Conservation (phyloP, 1,140 invertebrate genomes). For the Tetragonula clypearis region DNA sequence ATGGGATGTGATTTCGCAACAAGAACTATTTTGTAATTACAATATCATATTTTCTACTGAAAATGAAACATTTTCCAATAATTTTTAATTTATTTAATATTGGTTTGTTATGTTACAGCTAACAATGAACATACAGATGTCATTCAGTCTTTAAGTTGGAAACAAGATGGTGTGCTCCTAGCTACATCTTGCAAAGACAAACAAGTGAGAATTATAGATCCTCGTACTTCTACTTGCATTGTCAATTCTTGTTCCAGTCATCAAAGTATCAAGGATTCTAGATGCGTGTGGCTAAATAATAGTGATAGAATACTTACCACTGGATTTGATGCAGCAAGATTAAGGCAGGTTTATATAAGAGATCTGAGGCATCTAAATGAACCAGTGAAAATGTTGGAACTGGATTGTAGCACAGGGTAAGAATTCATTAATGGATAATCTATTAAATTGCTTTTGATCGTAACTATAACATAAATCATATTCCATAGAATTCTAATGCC, state of each 20-base stretch:
- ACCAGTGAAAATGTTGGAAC: constrained; percentile 89
- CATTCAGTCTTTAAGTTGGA: constrained; percentile 93
- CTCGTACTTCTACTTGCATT: constrained; percentile 85
- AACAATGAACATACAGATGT: constrained; percentile 91
- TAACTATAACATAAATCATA: constrained; percentile 26
- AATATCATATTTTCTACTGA: constrained; percentile 10
- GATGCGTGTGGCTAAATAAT: constrained; percentile 94
- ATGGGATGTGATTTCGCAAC: constrained; percentile 92
- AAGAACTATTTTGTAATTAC: constrained; percentile 89
- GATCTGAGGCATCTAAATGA: constrained; percentile 91
- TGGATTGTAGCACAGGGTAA: constrained; percentile 95
- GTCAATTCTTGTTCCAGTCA: constrained; percentile 88
- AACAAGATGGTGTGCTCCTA: constrained; percentile 89
- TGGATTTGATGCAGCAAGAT: constrained; percentile 88
- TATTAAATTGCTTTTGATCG: background rate
- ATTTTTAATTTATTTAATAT: constrained; percentile 20
- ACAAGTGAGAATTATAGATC: constrained; percentile 91
- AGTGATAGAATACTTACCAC: constrained; percentile 92
- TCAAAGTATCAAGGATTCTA: constrained; percentile 94
- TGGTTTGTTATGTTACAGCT: constrained; percentile 79
- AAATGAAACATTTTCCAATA: background rate
- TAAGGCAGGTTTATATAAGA: constrained; percentile 93
- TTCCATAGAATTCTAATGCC: constrained; percentile 90
- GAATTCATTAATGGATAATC: constrained; percentile 30
- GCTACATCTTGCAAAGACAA: constrained; percentile 92